Evolutionary conservation across 2,113 vertebrate genomes (phyloP).

Genomic region (Desmodus rotundus): DNA sequence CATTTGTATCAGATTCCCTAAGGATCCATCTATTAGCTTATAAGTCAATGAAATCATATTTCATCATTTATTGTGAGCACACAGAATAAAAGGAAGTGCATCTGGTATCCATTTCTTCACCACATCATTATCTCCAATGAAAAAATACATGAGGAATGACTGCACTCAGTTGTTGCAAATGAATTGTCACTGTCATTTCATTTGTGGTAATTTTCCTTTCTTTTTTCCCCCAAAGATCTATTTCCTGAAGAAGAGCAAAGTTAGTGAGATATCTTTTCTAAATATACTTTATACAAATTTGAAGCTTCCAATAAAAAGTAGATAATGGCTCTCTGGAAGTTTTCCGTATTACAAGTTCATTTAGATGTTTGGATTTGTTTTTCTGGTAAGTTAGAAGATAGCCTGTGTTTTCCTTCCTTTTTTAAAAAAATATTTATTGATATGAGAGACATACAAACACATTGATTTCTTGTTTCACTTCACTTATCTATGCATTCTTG

Average conservation of each 20-base stretch:
- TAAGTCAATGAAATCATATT: slow-evolving; percentile 37
- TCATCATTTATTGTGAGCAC: slow-evolving; percentile 30
- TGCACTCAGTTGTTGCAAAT: background rate
- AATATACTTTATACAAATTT: background rate
- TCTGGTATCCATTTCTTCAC: slow-evolving; percentile 36
- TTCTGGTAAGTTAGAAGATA: background rate
- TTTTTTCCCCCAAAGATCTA: background rate
- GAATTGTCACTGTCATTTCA: slow-evolving; percentile 39
- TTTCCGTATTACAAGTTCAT: slow-evolving; percentile 11
- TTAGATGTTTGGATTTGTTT: slow-evolving; percentile 46
- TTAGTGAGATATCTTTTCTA: background rate
- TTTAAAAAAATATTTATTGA: too few relatives aligned
- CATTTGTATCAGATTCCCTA: background rate
- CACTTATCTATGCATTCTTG: too few relatives aligned
- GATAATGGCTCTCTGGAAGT: background rate
- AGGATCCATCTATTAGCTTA: background rate
- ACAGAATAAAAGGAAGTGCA: slow-evolving; percentile 11
- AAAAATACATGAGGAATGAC: slow-evolving; percentile 32
- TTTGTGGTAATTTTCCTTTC: slow-evolving; percentile 27
- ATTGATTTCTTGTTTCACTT: too few relatives aligned
- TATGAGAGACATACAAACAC: too few relatives aligned
- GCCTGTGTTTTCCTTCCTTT: background rate
- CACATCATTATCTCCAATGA: background rate
- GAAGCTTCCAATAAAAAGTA: slow-evolving; percentile 41
- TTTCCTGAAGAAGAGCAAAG: slow-evolving; percentile 8